Evolutionary conservation across 1,140 invertebrate genomes (phyloP).

Genomic region (Lamellibrachia luymesi): DNA sequence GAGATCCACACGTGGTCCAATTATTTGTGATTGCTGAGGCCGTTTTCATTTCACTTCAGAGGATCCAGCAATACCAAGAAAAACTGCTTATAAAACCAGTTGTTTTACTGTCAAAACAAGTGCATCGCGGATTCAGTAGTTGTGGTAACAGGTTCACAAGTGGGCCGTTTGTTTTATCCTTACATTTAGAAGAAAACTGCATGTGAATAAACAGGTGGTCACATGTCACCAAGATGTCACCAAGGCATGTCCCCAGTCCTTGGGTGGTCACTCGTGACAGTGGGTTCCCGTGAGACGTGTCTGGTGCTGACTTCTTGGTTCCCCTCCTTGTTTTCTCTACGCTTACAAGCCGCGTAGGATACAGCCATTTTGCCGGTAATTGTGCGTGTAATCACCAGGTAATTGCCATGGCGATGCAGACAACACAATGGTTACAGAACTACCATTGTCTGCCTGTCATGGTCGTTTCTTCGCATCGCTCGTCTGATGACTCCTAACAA

Average conservation of each 20-base stretch:
- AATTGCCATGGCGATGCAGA: not conserved
- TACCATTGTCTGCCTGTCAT: not conserved
- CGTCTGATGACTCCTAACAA: not conserved
- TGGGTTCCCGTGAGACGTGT: not conserved
- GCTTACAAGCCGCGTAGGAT: not conserved
- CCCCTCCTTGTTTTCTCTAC: not conserved
- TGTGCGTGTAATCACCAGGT: not conserved
- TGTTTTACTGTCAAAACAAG: not conserved
- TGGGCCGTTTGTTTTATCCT: not conserved
- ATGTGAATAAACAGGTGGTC: not conserved
- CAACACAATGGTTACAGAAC: not conserved
- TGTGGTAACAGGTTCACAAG: not conserved
- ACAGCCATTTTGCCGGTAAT: not conserved
- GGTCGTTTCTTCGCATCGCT: not conserved
- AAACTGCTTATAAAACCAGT: not conserved
- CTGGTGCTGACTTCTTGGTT: not conserved
- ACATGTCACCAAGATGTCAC: not conserved
- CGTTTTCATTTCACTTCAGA: not conserved
- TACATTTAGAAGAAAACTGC: not conserved
- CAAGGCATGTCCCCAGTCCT: not conserved
- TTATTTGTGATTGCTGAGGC: not conserved
- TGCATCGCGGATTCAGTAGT: not conserved
- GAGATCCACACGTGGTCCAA: not conserved
- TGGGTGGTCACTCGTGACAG: not conserved
- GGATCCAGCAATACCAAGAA: not conserved